Percentiles rank a stretch among this genome's conserved stretches.
Conservation (phyloP, 2,888 invertebrate species). For the Melieria picta region DNA sequence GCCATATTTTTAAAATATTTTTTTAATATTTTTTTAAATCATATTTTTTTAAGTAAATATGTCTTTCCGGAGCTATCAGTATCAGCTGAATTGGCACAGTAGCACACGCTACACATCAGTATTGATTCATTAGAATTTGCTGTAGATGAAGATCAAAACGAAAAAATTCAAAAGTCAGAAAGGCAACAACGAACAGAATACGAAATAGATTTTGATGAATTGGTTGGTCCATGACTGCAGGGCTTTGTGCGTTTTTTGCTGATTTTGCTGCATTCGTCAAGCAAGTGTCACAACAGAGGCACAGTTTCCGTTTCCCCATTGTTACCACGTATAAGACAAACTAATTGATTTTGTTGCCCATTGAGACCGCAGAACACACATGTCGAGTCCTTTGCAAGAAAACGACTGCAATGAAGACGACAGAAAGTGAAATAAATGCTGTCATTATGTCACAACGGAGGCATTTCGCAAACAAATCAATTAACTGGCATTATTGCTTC, state of each 20-base stretch:
- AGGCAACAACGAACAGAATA: too few relatives aligned
- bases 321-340: conserved; percentile 1
- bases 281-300: conserved; percentile 52
- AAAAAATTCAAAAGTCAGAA: neutral
- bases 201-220: neutral
- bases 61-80: neutral
- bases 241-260: neutral
- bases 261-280: conserved; percentile 40
- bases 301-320: conserved; percentile 37
- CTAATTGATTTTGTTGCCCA: conserved; percentile 14
- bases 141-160: neutral
- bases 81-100: conserved; percentile 30
- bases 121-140: conserved; percentile 13
- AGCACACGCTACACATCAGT: conserved; percentile 54
- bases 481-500: conserved; percentile 20
- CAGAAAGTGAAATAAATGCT: conserved; percentile 48
- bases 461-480: conserved; percentile 50
- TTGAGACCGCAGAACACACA: conserved; percentile 10
- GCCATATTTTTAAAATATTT: too few relatives aligned
- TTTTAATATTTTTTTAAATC: too few relatives aligned
- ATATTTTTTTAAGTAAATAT: conserved; percentile 8
- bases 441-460: conserved; percentile 49
- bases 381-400: conserved; percentile 31
- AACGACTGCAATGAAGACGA: conserved; percentile 48
- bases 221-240: conserved; percentile 40